These are phyloP conservation scores for Thera britannica DNA, from an alignment of 2,888 invertebrate species.

Conservation along the genomic window DNA sequence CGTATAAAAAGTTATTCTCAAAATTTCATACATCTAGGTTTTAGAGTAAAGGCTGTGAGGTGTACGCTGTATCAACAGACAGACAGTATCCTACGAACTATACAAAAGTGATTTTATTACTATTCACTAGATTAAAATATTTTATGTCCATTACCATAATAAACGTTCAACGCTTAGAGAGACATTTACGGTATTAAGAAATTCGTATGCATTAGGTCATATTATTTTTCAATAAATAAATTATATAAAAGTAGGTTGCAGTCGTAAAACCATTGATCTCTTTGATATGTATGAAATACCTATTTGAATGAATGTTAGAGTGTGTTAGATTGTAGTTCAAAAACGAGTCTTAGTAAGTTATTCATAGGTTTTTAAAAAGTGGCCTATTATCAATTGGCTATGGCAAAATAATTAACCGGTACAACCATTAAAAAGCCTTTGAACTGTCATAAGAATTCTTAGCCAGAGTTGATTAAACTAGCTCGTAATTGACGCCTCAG, in stretches of 20 bases:
- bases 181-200: slow-evolving; percentile 32
- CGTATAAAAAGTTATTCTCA: too few relatives aligned
- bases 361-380: slow-evolving; percentile 2
- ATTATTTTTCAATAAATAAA: slow-evolving; percentile 27
- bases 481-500: too few relatives aligned
- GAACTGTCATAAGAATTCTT: background rate
- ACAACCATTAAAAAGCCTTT: background rate
- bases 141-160: slow-evolving; percentile 37
- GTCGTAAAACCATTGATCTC: slow-evolving; percentile 25
- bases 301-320: slow-evolving; percentile 13
- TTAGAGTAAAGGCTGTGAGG: too few relatives aligned
- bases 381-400: background rate
- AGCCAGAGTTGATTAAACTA: too few relatives aligned
- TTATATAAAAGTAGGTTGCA: slow-evolving; percentile 27
- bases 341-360: slow-evolving; percentile 1
- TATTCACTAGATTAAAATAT: slow-evolving; percentile 37
- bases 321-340: background rate
- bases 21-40: too few relatives aligned
- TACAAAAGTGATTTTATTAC: slow-evolving; percentile 32
- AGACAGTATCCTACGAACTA: background rate
- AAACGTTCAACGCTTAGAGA: slow-evolving; percentile 24
- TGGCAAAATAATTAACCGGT: background rate
- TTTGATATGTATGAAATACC: slow-evolving; percentile 9
- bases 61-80: too few relatives aligned
- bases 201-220: slow-evolving; percentile 35